A percentile compares a stretch with the other conserved stretches of the same genome.
Evolutionary conservation across 2,113 vertebrate species (phyloP).

Genomic region (Sylvia atricapilla): DNA sequence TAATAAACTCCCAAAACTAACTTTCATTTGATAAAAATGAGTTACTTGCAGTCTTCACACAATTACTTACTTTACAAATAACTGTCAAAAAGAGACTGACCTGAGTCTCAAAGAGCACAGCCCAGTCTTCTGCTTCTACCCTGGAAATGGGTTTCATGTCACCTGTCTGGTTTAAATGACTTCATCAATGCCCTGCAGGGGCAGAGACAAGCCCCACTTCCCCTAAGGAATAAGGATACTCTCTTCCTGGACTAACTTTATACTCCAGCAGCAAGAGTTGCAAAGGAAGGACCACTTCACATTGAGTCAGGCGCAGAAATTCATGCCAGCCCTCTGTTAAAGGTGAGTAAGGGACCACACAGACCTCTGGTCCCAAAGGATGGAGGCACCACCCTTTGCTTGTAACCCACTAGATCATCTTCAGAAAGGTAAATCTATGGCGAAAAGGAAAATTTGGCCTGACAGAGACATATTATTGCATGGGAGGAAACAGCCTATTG

Average conservation of each 20-base stretch:
- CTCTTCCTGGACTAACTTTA: background rate
- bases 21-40: background rate
- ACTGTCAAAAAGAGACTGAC: background rate
- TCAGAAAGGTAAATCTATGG: background rate
- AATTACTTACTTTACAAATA: background rate
- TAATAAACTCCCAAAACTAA: background rate
- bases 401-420: background rate
- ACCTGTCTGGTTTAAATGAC: background rate
- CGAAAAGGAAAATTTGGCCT: background rate
- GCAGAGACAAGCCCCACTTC: background rate
- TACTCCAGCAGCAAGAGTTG: background rate
- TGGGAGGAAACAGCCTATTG: background rate
- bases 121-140: background rate
- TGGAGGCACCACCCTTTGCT: background rate
- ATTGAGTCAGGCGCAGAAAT: background rate
- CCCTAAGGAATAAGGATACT: background rate
- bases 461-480: background rate
- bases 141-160: background rate
- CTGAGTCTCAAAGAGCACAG: background rate
- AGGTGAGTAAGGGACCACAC: background rate
- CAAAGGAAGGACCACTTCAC: background rate
- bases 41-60: accelerated
- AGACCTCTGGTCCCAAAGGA: background rate
- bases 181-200: background rate
- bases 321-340: background rate